These are phyloP conservation scores for Eumaeus atala DNA, from an alignment of 1,140 invertebrate species.

Conservation along the genomic window DNA sequence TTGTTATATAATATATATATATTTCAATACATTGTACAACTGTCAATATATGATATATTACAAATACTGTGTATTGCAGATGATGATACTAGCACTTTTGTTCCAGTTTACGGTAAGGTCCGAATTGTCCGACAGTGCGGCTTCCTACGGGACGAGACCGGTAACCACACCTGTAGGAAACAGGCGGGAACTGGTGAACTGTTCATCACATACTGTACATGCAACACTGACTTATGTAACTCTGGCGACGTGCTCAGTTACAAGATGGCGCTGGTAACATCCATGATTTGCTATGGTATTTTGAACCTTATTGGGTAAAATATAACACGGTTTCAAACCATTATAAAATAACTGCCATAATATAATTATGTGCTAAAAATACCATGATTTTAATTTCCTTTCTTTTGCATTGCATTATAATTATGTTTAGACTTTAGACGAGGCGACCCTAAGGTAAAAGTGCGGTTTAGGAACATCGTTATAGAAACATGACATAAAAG, in stretches of 20 bases:
- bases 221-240: conserved; percentile 84
- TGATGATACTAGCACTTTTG: conserved; percentile 22
- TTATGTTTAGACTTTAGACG: no score
- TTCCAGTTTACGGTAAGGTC: conserved; percentile 82
- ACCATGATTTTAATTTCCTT: conserved; percentile 10
- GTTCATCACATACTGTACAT: conserved; percentile 83
- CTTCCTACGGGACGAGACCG: conserved; percentile 78
- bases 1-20: no score
- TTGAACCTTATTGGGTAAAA: not conserved
- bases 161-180: conserved; percentile 76
- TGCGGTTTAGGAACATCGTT: no score
- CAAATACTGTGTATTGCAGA: no score
- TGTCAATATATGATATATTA: no score
- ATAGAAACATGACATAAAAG: no score
- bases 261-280: conserved; percentile 25
- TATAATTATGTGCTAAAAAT: not conserved
- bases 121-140: conserved; percentile 85
- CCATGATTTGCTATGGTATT: not conserved
- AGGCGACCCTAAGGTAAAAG: no score
- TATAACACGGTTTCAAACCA: not conserved
- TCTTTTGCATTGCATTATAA: not conserved
- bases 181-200: conserved; percentile 85
- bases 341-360: no score
- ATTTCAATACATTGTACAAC: no score
- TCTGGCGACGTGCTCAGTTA: conserved; percentile 37